Evolutionary conservation across 2,888 invertebrate species (phyloP), one percentile per base, ranked within the genome.

Genomic region (Ochropacha duplaris): DNA sequence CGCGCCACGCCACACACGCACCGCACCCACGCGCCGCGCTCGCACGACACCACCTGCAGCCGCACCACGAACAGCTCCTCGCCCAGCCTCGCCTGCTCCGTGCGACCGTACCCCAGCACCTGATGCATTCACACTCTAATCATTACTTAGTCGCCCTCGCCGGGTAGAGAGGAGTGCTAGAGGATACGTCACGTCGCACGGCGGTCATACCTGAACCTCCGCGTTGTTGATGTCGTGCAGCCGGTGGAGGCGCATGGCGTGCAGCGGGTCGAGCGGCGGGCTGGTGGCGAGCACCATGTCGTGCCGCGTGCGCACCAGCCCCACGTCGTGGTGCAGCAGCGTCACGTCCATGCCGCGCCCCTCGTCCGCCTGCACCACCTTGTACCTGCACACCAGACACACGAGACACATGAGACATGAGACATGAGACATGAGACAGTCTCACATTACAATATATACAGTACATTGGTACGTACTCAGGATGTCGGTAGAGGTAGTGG

Each of bases 31-130:
- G 62, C 64, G 52, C 57, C 66, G 59, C 86, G 86, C 63, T 71
- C 83, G 76, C 90, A 90, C 56, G 44, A 11, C 65, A 66, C 74
- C 74, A 86, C 62, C 60, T 60, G 75, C 78, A 90, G 78, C 59
- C 64, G 71, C 75, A 82, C 85, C 57, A 65, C 60, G 63, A 78
- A 81, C 71, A 89, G 73, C 79, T 79, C 77, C 76, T 86, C 87
- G 62, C 87, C 86, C 62, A 66, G 62, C 62, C 57, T 19, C 49
- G 74, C 65, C 14, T 57, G 60, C 70, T 88, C 88, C 62, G 88
- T 83, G 65, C 81, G 81, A 24, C 90, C 90, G 79, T 81, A 90
- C 1, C 90, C 90, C 59, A 88, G 65, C 69, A 89, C 86, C 86
- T 88, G 24, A 24, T 24, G 24, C n/a, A 24, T 5, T 2, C 24